phyloP scores from a whole-genome alignment of 2,113 vertebrate species.

The Tauraco erythrolophus region DNA sequence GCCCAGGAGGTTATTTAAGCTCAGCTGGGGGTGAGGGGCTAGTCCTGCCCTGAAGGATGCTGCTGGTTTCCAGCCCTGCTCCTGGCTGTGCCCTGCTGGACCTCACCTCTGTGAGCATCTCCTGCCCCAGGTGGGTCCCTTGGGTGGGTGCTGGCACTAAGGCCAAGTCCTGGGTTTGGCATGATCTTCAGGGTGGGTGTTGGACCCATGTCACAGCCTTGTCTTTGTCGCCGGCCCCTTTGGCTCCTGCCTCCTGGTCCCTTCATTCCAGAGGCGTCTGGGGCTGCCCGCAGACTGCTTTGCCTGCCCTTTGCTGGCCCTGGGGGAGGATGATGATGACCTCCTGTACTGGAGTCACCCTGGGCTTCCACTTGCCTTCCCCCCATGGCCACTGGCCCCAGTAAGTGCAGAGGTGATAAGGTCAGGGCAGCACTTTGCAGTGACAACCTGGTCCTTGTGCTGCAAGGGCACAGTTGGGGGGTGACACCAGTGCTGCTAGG shows the following conservation, averaged over 20 bases:
- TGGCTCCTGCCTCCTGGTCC: background rate
- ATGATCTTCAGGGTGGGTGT: accelerated
- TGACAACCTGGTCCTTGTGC: background rate
- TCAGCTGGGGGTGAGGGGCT: background rate
- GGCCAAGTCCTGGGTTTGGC: background rate
- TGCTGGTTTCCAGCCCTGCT: background rate
- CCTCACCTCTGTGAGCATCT: background rate
- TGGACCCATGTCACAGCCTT: background rate
- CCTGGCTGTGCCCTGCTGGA: accelerated
- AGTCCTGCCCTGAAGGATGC: accelerated
- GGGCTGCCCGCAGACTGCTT: background rate
- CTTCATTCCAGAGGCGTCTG: background rate
- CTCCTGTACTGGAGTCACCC: background rate
- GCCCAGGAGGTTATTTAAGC: background rate
- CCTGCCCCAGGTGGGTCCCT: background rate
- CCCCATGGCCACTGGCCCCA: background rate
- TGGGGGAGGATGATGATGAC: background rate
- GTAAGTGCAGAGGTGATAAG: background rate
- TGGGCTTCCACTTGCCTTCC: background rate
- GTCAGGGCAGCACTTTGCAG: background rate
- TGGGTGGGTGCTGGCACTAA: accelerated
- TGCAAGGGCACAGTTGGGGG: background rate
- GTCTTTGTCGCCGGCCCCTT: background rate
- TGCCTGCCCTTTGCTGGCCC: background rate
- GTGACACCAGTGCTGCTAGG: too few relatives aligned